Conservation (phyloP, 2,888 invertebrate genomes). For the Petrophora chlorosata region DNA sequence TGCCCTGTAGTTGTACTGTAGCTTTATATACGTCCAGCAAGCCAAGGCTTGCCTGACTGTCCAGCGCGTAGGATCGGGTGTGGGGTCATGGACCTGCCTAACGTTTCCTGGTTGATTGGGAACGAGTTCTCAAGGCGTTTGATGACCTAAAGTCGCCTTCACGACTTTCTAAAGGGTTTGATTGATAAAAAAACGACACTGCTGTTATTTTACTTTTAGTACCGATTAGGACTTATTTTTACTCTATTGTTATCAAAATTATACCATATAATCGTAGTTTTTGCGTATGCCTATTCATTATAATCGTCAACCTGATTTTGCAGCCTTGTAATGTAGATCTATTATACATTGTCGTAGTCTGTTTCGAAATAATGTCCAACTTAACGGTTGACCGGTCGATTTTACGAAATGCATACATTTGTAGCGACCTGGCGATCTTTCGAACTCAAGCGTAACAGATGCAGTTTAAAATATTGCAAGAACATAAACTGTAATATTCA, state of each 20-base stretch:
- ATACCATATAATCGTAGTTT: too few species aligned
- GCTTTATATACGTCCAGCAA: conserved; percentile 11
- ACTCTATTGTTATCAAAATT: too few species aligned
- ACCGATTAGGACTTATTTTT: too few species aligned
- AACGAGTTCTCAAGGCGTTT: conserved; percentile 2
- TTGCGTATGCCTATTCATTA: conserved; percentile 27
- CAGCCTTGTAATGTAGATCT: conserved; percentile 62
- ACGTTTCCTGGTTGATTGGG: conserved; percentile 19
- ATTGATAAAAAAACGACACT: too few species aligned
- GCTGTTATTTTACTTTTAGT: too few species aligned
- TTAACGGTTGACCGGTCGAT: conserved; percentile 56
- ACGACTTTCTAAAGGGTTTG: neutral
- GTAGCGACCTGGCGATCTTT: conserved; percentile 40
- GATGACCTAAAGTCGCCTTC: neutral
- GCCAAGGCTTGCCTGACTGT: conserved; percentile 2
- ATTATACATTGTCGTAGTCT: conserved; percentile 47
- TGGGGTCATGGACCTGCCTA: conserved; percentile 31
- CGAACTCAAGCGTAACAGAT: conserved; percentile 47
- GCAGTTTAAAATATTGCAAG: conserved; percentile 32
- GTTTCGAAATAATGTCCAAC: conserved; percentile 57
- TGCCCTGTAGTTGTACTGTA: conserved; percentile 18
- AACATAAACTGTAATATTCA: conserved; percentile 8
- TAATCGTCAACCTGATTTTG: conserved; percentile 45
- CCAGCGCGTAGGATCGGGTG: conserved; percentile 13
- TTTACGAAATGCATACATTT: conserved; percentile 66